A percentile compares a stretch with the other conserved stretches of the same genome.
Evolutionary conservation across 1,140 invertebrate species (phyloP).

Genomic region (Zaprionus tsacasi): DNA sequence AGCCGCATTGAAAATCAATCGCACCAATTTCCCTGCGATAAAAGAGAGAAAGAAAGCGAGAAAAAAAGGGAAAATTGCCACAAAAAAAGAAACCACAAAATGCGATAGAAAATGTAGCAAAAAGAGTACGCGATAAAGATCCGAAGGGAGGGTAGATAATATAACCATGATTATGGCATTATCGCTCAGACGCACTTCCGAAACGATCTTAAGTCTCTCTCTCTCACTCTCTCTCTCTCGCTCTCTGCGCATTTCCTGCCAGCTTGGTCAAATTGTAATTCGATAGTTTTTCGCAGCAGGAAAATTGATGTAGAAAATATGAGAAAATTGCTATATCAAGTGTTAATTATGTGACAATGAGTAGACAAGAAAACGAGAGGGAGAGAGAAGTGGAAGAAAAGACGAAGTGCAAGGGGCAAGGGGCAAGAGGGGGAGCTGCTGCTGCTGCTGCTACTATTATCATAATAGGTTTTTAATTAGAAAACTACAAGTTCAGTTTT

Average conservation of each 20-base stretch:
- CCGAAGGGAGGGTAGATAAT: conserved; percentile 38
- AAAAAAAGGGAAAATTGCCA: conserved; percentile 15
- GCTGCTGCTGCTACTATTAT: conserved; percentile 49
- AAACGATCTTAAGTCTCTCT: conserved; percentile 12
- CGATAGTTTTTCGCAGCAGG: conserved; percentile 74
- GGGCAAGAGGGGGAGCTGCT: background rate
- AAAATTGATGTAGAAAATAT: conserved; percentile 40
- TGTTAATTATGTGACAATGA: conserved; percentile 83
- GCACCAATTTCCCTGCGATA: conserved; percentile 54
- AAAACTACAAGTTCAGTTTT: conserved; percentile 77
- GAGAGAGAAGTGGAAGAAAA: conserved; percentile 8
- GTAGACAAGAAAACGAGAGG: conserved; percentile 30
- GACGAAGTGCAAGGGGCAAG: background rate
- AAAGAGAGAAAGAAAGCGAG: conserved; percentile 12
- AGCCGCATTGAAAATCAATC: conserved; percentile 54
- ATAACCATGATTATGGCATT: conserved; percentile 24
- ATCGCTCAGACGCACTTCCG: conserved; percentile 52
- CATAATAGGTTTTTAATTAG: conserved; percentile 74
- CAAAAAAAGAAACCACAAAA: conserved; percentile 24
- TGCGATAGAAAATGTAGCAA: background rate
- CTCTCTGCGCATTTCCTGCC: conserved; percentile 71
- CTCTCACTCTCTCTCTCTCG: background rate
- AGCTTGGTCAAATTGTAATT: conserved; percentile 50
- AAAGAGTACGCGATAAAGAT: conserved; percentile 27
- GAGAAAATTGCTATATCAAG: conserved; percentile 70